Conservation (phyloP, 1,140 invertebrate species). For the Dryas iulia region DNA sequence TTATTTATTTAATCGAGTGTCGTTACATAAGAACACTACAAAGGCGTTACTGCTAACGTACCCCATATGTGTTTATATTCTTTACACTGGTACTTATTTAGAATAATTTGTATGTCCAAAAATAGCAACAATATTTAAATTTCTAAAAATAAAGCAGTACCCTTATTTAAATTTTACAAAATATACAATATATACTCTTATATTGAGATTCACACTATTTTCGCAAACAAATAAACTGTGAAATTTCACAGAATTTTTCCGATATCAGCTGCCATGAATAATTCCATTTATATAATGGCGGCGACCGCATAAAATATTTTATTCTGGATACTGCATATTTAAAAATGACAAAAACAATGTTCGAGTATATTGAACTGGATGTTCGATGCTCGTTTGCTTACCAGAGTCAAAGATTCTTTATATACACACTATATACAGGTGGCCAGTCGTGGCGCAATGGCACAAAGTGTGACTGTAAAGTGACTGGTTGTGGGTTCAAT, state of each 20-base stretch:
- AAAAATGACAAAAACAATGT: slow-evolving; percentile 67
- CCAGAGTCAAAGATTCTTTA: background rate
- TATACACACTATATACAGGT: too few relatives aligned
- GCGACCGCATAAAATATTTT: slow-evolving; percentile 74
- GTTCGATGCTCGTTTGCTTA: slow-evolving; percentile 24
- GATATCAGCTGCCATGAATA: slow-evolving; percentile 67
- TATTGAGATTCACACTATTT: background rate
- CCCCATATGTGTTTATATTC: too few relatives aligned
- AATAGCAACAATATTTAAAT: background rate
- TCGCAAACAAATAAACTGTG: slow-evolving; percentile 68
- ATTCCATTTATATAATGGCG: slow-evolving; percentile 73
- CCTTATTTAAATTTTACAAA: background rate
- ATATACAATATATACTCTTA: background rate
- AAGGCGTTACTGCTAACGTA: too few relatives aligned
- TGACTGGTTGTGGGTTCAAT: too few relatives aligned
- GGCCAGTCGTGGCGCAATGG: too few relatives aligned
- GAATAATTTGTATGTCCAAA: background rate
- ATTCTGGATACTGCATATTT: slow-evolving; percentile 71
- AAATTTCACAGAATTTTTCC: slow-evolving; percentile 70
- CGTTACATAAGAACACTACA: too few relatives aligned
- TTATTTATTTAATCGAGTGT: too few relatives aligned
- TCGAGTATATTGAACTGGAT: slow-evolving; percentile 52
- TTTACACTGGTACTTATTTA: background rate
- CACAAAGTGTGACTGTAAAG: too few relatives aligned
- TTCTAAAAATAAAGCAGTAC: background rate